Evolutionary conservation across 2,888 invertebrate genomes (phyloP), one percentile per base, ranked within the genome.

Genomic region (Cerceris ruficornis): DNA sequence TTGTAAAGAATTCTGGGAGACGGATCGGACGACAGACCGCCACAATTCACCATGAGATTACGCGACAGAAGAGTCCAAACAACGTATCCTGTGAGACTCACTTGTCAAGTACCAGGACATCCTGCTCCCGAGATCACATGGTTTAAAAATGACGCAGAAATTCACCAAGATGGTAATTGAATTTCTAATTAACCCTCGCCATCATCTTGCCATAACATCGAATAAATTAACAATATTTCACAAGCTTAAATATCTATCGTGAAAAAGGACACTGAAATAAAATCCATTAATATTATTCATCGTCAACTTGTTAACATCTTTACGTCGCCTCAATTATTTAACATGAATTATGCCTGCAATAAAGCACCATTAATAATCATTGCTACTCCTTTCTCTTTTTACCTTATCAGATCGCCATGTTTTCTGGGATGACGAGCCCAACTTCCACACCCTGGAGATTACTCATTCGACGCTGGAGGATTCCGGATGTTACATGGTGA

Each of bases 391-490:
- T 28, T 28, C 28, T 28, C 28, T 28, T 28, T 28, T 57, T 57
- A 28, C 13, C 9, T 58, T 57, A 39, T 7, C 28, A 86, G 85
- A 84, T 4, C 84, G 83, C 6, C 87, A 86, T 62, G 73, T 82
- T 6, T 94, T 95, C 83, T 95, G 94, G 81, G 94, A 94, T 80
- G 89, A 91, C 75, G 97, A 97, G 72, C 96, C 96, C 52, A 95
- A 95, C 84, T 97, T 98, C 93, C 96, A 96, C 90, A 97, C 98
- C 0, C 92, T 99, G 80, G 98, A 98, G 92, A 96, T 98, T 71
- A 95, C 95, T 5, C 96, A 96, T 64, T 96, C 97, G 2, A 94
- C 93, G 4, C 92, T 96, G 15, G 96, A 96, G 72, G 98, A 98
- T 90, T 95, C 96, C 0, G 98, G 97, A 0, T 94, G 94, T 61